Conservation (phyloP, 23 tunicate species). For the Halocynthia aurantium region DNA sequence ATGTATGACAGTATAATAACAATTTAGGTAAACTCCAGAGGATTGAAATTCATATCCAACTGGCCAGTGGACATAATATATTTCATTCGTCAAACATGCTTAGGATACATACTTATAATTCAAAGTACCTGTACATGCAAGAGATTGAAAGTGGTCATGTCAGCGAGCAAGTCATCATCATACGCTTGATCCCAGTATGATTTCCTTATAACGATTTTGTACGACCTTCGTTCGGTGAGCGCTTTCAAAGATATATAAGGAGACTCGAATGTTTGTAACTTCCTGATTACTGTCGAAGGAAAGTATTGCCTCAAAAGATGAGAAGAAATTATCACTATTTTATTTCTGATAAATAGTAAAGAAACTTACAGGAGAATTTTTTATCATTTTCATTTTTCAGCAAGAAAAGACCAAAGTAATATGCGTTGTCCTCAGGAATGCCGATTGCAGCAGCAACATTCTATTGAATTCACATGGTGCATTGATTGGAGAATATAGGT, state of each 20-base stretch:
- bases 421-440: slow-evolving; percentile 46
- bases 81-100: too few relatives aligned
- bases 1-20: too few relatives aligned
- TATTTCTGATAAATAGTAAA: not conserved
- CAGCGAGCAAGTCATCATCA: slow-evolving; percentile 34
- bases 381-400: slow-evolving; percentile 30
- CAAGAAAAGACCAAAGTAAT: slow-evolving; percentile 74
- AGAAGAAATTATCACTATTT: not conserved
- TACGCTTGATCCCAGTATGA: slow-evolving; percentile 76
- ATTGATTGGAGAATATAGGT: too few relatives aligned
- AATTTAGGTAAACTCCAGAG: too few relatives aligned
- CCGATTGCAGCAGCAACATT: slow-evolving; percentile 43
- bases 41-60: too few relatives aligned
- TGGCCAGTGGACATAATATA: too few relatives aligned
- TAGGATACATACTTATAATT: too few relatives aligned
- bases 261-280: slow-evolving; percentile 83
- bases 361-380: slow-evolving; percentile 17
- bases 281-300: slow-evolving; percentile 30
- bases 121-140: slow-evolving; percentile 52
- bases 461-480: slow-evolving; percentile 2
- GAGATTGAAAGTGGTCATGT: slow-evolving; percentile 60
- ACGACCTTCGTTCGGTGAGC: slow-evolving; percentile 28
- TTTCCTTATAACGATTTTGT: slow-evolving; percentile 60
- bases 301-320: not conserved
- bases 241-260: slow-evolving; percentile 78